Percentiles rank a stretch among this genome's conserved stretches.
Evolutionary conservation across 2,888 invertebrate species (phyloP).

Genomic region (Portevinia maculata): DNA sequence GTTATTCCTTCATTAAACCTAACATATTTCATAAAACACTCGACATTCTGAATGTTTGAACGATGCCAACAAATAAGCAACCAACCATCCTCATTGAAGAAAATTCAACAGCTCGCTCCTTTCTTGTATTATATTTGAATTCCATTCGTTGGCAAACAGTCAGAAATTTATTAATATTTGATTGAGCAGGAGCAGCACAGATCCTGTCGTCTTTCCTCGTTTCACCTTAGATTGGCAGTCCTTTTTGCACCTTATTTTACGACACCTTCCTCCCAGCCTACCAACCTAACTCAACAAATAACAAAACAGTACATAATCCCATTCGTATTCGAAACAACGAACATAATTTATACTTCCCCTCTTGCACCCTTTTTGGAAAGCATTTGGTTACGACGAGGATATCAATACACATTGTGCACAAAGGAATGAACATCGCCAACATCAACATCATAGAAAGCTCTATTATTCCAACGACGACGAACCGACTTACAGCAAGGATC

Average conservation of each 20-base stretch:
- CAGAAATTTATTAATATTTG: conserved; percentile 56
- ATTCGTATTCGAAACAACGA: conserved; percentile 59
- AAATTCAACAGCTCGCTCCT: neutral
- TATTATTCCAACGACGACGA: conserved; percentile 51
- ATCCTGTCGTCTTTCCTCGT: neutral
- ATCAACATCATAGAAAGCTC: conserved; percentile 51
- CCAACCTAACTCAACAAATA: conserved; percentile 31
- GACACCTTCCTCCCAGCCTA: neutral
- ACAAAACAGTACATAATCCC: conserved; percentile 40
- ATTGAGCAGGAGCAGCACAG: conserved; percentile 37
- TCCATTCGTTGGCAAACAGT: conserved; percentile 32
- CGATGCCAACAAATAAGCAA: neutral
- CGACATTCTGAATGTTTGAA: conserved; percentile 2
- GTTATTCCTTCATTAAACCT: neutral
- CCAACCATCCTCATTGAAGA: neutral
- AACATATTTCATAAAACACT: conserved; percentile 11
- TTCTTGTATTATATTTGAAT: conserved; percentile 29
- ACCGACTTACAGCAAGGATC: conserved; percentile 32
- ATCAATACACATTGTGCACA: conserved; percentile 18
- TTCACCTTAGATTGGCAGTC: conserved; percentile 12
- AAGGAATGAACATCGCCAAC: conserved; percentile 22
- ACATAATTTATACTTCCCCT: conserved; percentile 51
- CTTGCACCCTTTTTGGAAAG: neutral
- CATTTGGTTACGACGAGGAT: conserved; percentile 30
- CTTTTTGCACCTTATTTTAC: conserved; percentile 32